Percentiles rank a stretch among this genome's conserved stretches.
These are phyloP conservation scores for Mionectes olivaceus DNA, from an alignment of 2,797 vertebrate genomes.

Conservation along the genomic window DNA sequence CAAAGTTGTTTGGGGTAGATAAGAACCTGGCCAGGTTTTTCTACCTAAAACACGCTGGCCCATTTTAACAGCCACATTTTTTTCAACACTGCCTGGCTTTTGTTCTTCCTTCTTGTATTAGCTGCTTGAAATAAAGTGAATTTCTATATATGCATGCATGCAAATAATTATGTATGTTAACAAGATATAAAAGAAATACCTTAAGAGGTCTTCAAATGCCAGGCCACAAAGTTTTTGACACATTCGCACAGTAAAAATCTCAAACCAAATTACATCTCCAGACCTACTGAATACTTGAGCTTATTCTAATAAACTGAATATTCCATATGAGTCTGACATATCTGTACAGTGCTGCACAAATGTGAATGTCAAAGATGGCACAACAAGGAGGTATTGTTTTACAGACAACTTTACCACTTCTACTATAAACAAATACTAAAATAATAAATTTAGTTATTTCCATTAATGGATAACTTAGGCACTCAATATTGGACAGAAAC, in stretches of 20 bases:
- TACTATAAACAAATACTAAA: background rate
- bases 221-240: background rate
- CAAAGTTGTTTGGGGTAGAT: conserved; percentile 78
- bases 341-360: background rate
- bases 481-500: background rate
- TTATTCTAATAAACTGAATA: conserved; percentile 6
- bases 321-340: background rate
- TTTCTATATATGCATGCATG: background rate
- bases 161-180: background rate
- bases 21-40: conserved; percentile 71
- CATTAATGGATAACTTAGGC: background rate
- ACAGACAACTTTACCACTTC: background rate
- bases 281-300: background rate
- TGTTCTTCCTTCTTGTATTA: background rate
- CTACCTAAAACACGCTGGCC: conserved; percentile 54
- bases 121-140: conserved; percentile 43
- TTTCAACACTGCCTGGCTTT: background rate
- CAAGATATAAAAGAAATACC: background rate
- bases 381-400: background rate
- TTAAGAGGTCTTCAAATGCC: background rate
- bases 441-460: background rate
- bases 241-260: background rate
- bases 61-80: conserved; percentile 52
- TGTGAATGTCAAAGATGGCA: background rate
- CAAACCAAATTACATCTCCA: background rate